phyloP scores from a whole-genome alignment of 1,140 invertebrate species.

The Aricia agestis region DNA sequence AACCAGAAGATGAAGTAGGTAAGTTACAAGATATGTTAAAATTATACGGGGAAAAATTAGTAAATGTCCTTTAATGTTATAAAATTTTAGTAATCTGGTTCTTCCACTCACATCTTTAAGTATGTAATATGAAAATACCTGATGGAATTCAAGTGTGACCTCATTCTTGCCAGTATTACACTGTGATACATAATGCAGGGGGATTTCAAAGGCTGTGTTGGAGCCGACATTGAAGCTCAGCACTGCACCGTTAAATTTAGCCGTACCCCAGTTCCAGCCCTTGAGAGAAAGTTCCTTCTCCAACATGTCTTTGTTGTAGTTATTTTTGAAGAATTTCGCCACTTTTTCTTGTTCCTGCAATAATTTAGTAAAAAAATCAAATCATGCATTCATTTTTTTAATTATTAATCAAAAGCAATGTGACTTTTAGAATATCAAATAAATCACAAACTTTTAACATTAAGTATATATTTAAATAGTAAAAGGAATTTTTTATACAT shows the following conservation, averaged over 20 bases:
- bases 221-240: constrained; percentile 95
- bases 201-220: constrained; percentile 96
- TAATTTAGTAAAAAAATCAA: constrained; percentile 10
- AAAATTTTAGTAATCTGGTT: too few species aligned
- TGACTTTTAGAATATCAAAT: too few species aligned
- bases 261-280: constrained; percentile 99
- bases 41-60: too few species aligned
- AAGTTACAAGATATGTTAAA: too few species aligned
- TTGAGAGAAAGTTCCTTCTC: constrained; percentile 96
- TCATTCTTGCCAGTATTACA: constrained; percentile 99
- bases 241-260: constrained; percentile 94
- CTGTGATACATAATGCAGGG: constrained; percentile 96
- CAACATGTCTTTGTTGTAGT: constrained; percentile 91
- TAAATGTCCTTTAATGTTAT: too few species aligned
- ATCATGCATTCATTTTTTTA: too few species aligned
- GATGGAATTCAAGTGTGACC: constrained; percentile 98
- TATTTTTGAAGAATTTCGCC: constrained; percentile 89
- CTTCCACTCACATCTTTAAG: not conserved
- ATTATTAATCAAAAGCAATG: too few species aligned
- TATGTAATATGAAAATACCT: constrained; percentile 73
- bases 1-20: too few species aligned
- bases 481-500: too few species aligned
- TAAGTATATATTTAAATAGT: too few species aligned
- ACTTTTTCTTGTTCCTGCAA: constrained; percentile 87
- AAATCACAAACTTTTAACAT: too few species aligned